Evolutionary conservation across 2,113 vertebrate species (phyloP).

Genomic region (Lycocorax pyrrhopterus): DNA sequence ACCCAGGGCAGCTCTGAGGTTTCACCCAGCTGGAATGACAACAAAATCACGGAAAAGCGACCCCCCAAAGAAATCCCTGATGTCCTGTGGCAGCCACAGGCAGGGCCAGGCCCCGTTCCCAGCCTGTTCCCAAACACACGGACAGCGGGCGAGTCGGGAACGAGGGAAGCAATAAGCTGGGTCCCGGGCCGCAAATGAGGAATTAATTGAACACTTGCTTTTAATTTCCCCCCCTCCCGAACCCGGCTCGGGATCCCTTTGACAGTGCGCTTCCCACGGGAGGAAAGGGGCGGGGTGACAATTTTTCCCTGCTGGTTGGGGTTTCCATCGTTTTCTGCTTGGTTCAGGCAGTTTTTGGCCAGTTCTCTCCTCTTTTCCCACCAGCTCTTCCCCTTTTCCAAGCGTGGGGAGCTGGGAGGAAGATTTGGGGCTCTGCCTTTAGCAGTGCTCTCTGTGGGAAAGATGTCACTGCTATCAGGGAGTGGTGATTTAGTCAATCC

Average conservation of each 20-base stretch:
- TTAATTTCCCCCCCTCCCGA: neutral
- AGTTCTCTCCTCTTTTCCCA: neutral
- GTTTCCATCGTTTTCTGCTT: neutral
- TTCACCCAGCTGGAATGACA: neutral
- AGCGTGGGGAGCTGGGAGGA: neutral
- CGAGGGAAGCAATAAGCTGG: neutral
- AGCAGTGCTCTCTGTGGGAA: neutral
- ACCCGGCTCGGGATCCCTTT: neutral
- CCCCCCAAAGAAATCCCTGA: neutral
- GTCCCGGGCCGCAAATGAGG: neutral
- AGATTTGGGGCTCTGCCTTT: rapidly evolving
- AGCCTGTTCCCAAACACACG: constrained; percentile 11
- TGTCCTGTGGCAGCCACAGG: neutral
- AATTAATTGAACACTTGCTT: constrained; percentile 50
- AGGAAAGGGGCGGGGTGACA: rapidly evolving
- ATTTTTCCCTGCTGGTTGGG: neutral
- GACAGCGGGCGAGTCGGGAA: neutral
- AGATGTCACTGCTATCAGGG: rapidly evolving
- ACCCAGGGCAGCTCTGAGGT: neutral
- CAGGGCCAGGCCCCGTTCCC: constrained; percentile 21
- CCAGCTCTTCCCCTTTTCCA: neutral
- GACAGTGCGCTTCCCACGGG: neutral
- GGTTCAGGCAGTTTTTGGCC: neutral
- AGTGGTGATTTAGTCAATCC: neutral
- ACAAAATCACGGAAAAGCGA: neutral